Percentiles rank a stretch among this genome's conserved stretches.
These are phyloP conservation scores for Erpobdella octoculata DNA, from an alignment of 2,888 invertebrate species.

Conservation along the genomic window DNA sequence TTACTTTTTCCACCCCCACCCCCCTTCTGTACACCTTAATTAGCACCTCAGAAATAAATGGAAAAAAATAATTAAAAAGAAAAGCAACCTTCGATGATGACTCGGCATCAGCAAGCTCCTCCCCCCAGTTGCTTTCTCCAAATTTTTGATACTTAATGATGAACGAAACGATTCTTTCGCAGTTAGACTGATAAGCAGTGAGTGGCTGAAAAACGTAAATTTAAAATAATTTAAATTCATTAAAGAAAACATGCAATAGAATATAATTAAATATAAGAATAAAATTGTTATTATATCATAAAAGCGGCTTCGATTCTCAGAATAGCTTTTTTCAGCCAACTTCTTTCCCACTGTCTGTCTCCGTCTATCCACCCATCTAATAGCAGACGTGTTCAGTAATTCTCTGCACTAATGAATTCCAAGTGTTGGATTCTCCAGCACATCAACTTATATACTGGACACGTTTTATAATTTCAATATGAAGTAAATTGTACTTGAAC, in stretches of 20 bases:
- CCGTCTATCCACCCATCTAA: background rate
- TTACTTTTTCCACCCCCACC: too few relatives aligned
- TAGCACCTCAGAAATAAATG: background rate
- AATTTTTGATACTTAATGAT: background rate
- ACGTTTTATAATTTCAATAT: too few relatives aligned
- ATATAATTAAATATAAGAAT: background rate
- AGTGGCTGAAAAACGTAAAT: background rate
- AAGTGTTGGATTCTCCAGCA: too few relatives aligned
- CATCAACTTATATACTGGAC: too few relatives aligned
- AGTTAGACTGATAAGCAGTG: background rate
- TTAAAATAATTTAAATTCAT: background rate
- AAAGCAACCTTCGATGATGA: background rate
- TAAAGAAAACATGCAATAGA: background rate
- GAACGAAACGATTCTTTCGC: slow-evolving; percentile 1
- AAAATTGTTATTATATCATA: background rate
- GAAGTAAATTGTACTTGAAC: too few relatives aligned
- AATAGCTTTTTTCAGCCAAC: background rate
- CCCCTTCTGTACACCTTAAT: too few relatives aligned
- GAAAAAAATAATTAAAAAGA: background rate
- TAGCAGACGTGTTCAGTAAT: too few relatives aligned
- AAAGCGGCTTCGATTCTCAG: background rate
- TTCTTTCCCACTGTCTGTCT: background rate
- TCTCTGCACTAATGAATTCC: too few relatives aligned
- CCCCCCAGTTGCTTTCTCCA: background rate
- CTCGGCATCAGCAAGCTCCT: background rate